Base-by-base conservation (phyloP, 2,888 invertebrate genomes). In the Salpingus planirostris region DNA sequence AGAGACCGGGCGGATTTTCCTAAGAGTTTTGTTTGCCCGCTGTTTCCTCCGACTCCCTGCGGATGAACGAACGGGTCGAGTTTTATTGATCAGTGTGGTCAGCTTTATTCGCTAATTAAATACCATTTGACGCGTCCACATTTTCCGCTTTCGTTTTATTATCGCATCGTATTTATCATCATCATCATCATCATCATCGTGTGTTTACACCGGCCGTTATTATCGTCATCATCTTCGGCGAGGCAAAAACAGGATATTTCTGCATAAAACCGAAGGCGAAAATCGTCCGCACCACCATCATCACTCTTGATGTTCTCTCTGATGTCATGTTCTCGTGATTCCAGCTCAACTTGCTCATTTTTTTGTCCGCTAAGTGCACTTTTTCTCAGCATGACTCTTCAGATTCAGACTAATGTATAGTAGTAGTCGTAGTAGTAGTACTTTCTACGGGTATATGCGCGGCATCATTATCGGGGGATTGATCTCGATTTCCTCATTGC, bases 341-440 rank as follows among this genome's bases (percentile, higher is more conserved):
- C 40, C 39, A 37, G 42, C 38, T 43, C 44, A 38, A 40, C 38
- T 47, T 45, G 35, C 44, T 44, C 44, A 37, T 47, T 45, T 47
- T 42, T 47, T 47, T 49, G 43, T 45, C 41, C 42, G 42, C 38
- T 47, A 45, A 49, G 48, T 50, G 48, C 46, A 50, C 48, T 49
- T 51, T 50, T 51, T 51, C 44, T 39, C 35, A 46, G 47, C 43
- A 49, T 51, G 51, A 51, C 51, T 51, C 36, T 43, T 36, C 46
- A 47, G 36, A 49, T 45, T 43, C 40, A 29, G 27, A 36, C 43
- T n/a, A n/a, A n/a, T n/a, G n/a, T n/a, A n/a, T n/a, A n/a, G n/a
- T n/a, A n/a, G n/a, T n/a, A 18, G 5, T 18, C 18, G 18, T 46
- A 46, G 44, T 46, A n/a, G 46, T 40, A 44, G 39, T 40, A 44